Evolutionary conservation across 1,140 invertebrate genomes (phyloP), one percentile per base, ranked within the genome.

Genomic region (Nymphalis io): DNA sequence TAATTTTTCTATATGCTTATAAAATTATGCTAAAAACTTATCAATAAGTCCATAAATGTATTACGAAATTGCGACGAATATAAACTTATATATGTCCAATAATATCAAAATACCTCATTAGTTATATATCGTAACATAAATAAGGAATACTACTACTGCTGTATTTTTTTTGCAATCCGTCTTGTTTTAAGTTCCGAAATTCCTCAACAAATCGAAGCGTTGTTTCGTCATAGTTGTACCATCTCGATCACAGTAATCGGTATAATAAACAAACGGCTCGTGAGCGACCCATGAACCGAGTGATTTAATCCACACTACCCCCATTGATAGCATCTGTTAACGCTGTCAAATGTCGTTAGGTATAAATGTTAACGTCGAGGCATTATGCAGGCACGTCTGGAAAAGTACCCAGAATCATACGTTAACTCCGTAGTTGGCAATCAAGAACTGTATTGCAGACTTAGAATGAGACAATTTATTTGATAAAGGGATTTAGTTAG

Each of bases 161-260:
- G 27, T 33, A 33, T 1, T 33, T 2, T 33, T 33, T 33, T 33
- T 8, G 15, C 8, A 51, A 20, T 20, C n/a, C 16, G 18, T 8
- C 18, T n/a, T 20, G 16, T 5, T 51, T 51, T 20, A 15, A 16
- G 12, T 3, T 12, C 20, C 12, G 2, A 21, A 55, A 27, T 15
- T 55, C 51, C 23, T 27, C 51, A n/a, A 55, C 16, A 55, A 27
- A 55, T 55, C 11, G 21, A n/a, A 6, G 15, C 23, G 23, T 27
- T n/a, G 16, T 63, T 38, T 63, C 60, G 60, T 63, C 60, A 63
- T 27, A 51, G 12, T 39, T 76, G 77, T 79, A 83, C 70, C 72
- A 75, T 82, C 82, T 84, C 82, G 68, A 84, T 86, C 84, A 79
- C 60, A 59, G 58, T 86, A 82, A 86, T 83, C 80, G 82, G 72